Base-by-base conservation (phyloP, 2,113 vertebrate genomes). In the Paracanthobrama guichenoti region DNA sequence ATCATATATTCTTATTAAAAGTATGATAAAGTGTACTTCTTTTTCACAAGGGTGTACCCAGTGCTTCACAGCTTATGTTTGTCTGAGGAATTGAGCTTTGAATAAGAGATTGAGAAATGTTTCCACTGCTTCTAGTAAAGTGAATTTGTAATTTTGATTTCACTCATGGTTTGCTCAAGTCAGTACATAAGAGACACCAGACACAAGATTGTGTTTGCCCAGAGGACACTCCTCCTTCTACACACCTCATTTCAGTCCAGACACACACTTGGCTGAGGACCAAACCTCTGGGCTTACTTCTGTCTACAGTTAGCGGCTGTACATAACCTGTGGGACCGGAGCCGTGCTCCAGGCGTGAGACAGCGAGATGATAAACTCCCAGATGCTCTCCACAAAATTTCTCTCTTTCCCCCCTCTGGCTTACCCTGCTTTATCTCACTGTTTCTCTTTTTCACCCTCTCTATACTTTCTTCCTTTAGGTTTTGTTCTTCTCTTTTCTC, bases 251-350 rank as follows among this genome's bases (percentile, higher is more conserved):
- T 81, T 55, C 28, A 71, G 79, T 71, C 20, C 46, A 71, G 80
- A 82, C 46, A 82, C 48, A 55, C 28, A 55, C 18, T 53, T 82
- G 80, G 80, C 80, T 8, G 66, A 9, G 31, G 46, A 71, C 46
- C 80, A 71, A 57, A 82, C 26, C 79, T 82, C 66, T 26, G 50
- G 66, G 66, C 66, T 10, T 16, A 18, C 80, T 69, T 71, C 79
- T 22, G 64, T 81, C 79, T 69, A 69, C 48, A 81, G 79, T 81
- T 69, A 69, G 13, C 64, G 46, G 64, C 64, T 81, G 79, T 55
- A 69, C 64, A 82, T 20, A 39, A 82, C 66, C 79, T 42, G 66
- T 71, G 79, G 79, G 64, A 69, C 28, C 26, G 46, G 9, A 64
- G 60, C 20, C 1, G 11, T 0, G 12, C 79, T 81, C 44, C 2